Base-by-base conservation (phyloP, 1,140 invertebrate genomes). In the Aphis gossypii region DNA sequence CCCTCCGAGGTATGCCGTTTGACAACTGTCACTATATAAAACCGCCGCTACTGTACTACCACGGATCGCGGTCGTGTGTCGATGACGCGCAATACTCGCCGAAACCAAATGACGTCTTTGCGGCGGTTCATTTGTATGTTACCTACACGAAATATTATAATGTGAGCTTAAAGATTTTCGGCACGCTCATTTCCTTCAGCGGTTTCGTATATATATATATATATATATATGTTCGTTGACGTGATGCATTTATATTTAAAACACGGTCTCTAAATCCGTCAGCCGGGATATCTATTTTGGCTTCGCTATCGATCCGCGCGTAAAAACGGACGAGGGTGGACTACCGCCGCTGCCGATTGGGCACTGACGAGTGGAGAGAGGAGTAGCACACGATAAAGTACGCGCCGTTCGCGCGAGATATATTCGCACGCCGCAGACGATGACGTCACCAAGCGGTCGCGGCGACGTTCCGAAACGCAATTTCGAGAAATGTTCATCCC, bases 381-480 rank as follows among this genome's bases (percentile, higher is more conserved):
- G n/a, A 76, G 60, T 2, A 30, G 30, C 30, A 76, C 60, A 76
- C 60, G 60, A 76, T 35, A 88, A 51, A 35, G 35, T 51, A 51
- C 86, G 87, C 9, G 21, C 30, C 9, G 30, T 25, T 68, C 60
- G 60, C 30, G 30, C 60, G 60, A n/a, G 30, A 60, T 68, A 87
- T 51, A 88, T 51, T 51, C 46, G 87, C 8, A n/a, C 60, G 60
- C 60, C 60, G 35, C n/a, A 54, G 20, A 89, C 21, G 48, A 89
- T 89, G 87, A 88, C 87, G 87, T 89, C n/a, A 89, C 21, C 87
- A 84, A 21, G 60, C 14, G 60, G 60, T 14, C n/a, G 30, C 7
- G 7, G 8, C 20, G 35, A 44, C 6, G 41, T 89, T 38, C 41
- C n/a, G 51, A 89, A 89, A 54, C 48, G n/a, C 7, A 21, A 54